phyloP scores from a whole-genome alignment of 2,888 invertebrate species.

The Dimorphilus gyrociliatus region DNA sequence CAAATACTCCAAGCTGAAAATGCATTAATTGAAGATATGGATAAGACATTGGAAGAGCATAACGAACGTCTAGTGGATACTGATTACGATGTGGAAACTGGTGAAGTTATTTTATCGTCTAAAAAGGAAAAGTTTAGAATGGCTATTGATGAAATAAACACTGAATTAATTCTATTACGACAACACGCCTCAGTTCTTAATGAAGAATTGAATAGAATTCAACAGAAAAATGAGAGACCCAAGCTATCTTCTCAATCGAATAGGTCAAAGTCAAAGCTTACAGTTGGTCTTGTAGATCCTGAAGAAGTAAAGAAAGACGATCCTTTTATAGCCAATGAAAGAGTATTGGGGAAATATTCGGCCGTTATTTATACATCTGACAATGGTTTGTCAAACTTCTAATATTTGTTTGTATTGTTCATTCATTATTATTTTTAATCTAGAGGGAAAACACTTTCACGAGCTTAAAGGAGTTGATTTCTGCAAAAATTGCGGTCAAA shows the following conservation, averaged over 20 bases:
- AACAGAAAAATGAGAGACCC: too few relatives aligned
- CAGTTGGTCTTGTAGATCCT: too few relatives aligned
- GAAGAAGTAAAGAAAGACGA: too few relatives aligned
- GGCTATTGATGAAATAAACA: conserved; percentile 21
- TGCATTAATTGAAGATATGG: conserved; percentile 28
- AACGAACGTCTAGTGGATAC: conserved; percentile 17
- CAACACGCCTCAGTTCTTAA: conserved; percentile 28
- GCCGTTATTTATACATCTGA: conserved; percentile 33
- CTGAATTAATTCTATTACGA: conserved; percentile 23
- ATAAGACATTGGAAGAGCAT: conserved; percentile 25
- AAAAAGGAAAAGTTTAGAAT: conserved; percentile 24
- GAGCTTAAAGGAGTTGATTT: conserved; percentile 30
- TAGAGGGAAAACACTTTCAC: conserved; percentile 26
- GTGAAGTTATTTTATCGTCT: conserved; percentile 18
- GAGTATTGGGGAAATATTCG: conserved; percentile 26
- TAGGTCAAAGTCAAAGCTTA: too few relatives aligned
- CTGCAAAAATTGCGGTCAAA: conserved; percentile 33
- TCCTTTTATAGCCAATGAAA: conserved; percentile 31
- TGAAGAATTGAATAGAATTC: too few relatives aligned
- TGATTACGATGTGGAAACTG: conserved; percentile 16
- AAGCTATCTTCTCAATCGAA: too few relatives aligned
- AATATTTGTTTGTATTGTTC: too few relatives aligned
- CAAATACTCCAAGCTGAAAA: conserved; percentile 28
- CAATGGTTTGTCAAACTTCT: too few relatives aligned
- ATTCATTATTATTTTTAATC: too few relatives aligned